phyloP scores from a whole-genome alignment of 2,888 invertebrate genomes.

The Nemotelus pantherinus region DNA sequence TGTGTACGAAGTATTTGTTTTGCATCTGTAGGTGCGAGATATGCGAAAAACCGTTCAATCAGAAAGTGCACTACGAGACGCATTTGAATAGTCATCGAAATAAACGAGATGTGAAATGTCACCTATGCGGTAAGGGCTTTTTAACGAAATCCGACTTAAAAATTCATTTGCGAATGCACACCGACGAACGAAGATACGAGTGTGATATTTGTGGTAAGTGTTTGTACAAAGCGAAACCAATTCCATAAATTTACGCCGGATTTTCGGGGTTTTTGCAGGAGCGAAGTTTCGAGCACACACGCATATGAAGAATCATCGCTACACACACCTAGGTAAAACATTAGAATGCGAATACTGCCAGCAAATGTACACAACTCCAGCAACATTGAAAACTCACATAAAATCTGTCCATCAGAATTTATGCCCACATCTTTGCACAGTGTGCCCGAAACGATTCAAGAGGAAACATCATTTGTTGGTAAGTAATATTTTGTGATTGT shows the following conservation, averaged over 20 bases:
- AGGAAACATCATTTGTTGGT: conserved; percentile 48
- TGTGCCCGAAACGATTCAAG: conserved; percentile 56
- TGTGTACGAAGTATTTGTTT: not conserved
- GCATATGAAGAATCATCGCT: conserved; percentile 57
- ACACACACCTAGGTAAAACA: conserved; percentile 55
- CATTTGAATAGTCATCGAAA: conserved; percentile 56
- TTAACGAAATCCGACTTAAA: conserved; percentile 55
- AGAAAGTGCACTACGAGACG: conserved; percentile 54
- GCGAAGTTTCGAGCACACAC: conserved; percentile 56
- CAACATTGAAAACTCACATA: conserved; percentile 55
- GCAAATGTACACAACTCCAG: conserved; percentile 56
- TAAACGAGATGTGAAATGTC: conserved; percentile 56
- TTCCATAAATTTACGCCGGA: too few relatives aligned
- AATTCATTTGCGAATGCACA: conserved; percentile 55
- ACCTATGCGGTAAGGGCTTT: conserved; percentile 55
- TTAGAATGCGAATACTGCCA: conserved; percentile 56
- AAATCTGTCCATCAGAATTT: conserved; percentile 55
- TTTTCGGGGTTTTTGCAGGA: conserved; percentile 45
- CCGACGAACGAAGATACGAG: conserved; percentile 55
- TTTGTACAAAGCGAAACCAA: too few relatives aligned
- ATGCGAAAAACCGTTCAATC: conserved; percentile 36
- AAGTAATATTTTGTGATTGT: not conserved
- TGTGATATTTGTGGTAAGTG: conserved; percentile 57
- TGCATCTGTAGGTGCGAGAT: conserved; percentile 45
- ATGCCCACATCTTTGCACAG: conserved; percentile 54